Conservation (phyloP, 2,888 invertebrate species). For the Clivina fossor region DNA sequence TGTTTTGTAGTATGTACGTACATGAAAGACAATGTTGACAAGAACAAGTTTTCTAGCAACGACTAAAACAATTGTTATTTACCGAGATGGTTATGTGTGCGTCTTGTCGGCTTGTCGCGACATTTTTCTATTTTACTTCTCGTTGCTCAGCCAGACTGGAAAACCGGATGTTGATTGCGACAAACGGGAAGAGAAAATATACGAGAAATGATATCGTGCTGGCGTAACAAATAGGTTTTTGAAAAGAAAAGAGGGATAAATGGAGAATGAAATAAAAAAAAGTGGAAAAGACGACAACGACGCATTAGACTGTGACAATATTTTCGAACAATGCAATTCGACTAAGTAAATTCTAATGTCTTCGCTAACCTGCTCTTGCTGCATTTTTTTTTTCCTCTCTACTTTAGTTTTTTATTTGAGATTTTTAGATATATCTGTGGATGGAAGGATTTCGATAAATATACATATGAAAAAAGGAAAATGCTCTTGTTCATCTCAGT, state of each 20-base stretch:
- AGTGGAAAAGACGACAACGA: constrained; percentile 22
- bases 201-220: constrained; percentile 50
- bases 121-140: constrained; percentile 38
- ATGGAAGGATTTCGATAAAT: constrained; percentile 7
- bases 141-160: constrained; percentile 50
- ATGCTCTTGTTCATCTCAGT: constrained; percentile 6
- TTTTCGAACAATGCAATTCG: neutral
- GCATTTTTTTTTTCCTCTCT: neutral
- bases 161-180: constrained; percentile 55
- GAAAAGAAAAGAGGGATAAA: constrained; percentile 45
- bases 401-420: no score
- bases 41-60: no score
- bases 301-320: constrained; percentile 23
- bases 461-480: constrained; percentile 20
- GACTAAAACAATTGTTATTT: no score
- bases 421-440: neutral
- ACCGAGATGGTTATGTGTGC: neutral
- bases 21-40: no score
- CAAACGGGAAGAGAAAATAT: constrained; percentile 50
- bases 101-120: constrained; percentile 8
- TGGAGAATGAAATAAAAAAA: constrained; percentile 42
- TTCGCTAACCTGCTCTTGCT: constrained; percentile 21
- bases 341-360: constrained; percentile 25
- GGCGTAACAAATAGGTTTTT: constrained; percentile 48
- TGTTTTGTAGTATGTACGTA: no score